Evolutionary conservation across 2,888 invertebrate species (phyloP).

Genomic region (Hetaerina titia): DNA sequence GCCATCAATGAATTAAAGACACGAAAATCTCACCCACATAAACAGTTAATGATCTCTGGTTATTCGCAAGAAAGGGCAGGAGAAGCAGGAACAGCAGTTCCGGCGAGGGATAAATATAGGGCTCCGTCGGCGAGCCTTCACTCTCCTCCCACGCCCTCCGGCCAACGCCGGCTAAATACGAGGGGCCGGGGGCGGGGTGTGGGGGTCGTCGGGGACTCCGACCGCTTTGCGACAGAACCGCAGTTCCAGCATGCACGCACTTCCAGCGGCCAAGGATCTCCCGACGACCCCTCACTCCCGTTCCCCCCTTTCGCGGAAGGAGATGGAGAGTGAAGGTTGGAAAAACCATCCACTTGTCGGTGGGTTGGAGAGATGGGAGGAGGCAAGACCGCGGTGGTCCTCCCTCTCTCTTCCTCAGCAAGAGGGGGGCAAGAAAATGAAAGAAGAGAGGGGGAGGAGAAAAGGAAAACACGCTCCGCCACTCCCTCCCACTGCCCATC

Average conservation of each 20-base stretch:
- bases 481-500: neutral
- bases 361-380: no score
- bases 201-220: neutral
- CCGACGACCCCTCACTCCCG: neutral
- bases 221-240: constrained; percentile 14
- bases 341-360: neutral
- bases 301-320: neutral
- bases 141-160: neutral
- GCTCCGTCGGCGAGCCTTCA: neutral
- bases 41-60: neutral
- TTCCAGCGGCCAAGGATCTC: neutral
- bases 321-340: neutral
- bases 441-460: no score
- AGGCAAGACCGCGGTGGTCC: no score
- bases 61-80: neutral
- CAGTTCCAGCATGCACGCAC: constrained; percentile 26
- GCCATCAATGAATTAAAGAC: no score
- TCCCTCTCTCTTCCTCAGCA: no score
- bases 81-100: neutral
- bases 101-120: neutral
- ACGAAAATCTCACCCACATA: no score
- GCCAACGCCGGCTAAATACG: neutral
- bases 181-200: neutral
- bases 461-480: neutral
- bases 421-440: no score